Evolutionary conservation across 2,888 invertebrate genomes (phyloP), one percentile per base, ranked within the genome.

Genomic region (Apodemia zela): DNA sequence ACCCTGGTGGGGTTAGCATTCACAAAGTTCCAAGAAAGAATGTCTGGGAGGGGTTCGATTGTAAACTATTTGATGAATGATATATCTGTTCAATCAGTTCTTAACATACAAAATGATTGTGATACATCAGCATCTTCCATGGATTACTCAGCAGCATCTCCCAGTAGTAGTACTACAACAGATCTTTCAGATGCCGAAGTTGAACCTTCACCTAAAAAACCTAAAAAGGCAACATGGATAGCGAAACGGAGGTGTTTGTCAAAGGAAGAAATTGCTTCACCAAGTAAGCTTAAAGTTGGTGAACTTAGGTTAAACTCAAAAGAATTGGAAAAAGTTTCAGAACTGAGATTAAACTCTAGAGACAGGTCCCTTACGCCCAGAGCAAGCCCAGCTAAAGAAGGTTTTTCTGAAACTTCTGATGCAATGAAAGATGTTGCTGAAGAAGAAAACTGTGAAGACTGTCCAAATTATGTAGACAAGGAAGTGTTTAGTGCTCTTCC

Each of bases 1-100:
- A 96, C 96, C 0, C 85, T 96, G 63, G 90, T 97, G 65, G 97
- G 96, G n/a, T 87, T 96, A 75, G 95, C 96, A 21, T 96, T 96
- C 79, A 95, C 96, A 1, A 96, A 96, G 81, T 96, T 97, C 77
- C 94, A 95, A 73, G 96, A 95, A 72, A 92, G 94, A 65, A 94
- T 94, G 79, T 93, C 93, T 3, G 95, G 95, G 1, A 93, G 94
- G 69, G 93, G 95, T 73, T 95, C 95, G 15, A 95, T 96, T 72
- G 94, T 95, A 7, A 95, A 95, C 66, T 96, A 95, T 77, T 87
- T 96, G 61, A 93, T 95, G 80, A 96, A 95, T 81, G 95, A 96
- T 79, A 93, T 96, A 65, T 95, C 96, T 74, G 96, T 96, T 61
- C 96, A 96, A 80, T 95, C 96, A 6, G 93, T 96, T 69, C 94